Base-by-base conservation (phyloP, 2,113 vertebrate species). In the Poeciliopsis occidentalis region DNA sequence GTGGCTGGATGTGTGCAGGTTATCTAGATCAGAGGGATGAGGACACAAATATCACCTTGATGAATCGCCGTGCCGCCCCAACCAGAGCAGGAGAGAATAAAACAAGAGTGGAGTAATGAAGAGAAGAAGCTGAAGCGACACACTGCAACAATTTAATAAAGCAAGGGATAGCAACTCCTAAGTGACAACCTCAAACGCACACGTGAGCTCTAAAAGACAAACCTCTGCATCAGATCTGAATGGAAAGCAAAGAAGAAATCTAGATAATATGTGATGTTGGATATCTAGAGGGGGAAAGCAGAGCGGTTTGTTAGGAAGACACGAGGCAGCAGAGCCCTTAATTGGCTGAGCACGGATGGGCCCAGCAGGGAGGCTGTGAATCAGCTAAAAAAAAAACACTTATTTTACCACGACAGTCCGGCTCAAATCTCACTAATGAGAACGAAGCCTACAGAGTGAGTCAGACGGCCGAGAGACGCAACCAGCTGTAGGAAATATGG, bases 291-390 rank as follows among this genome's bases (percentile, higher is more conserved):
- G 69, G 66, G 70, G 68, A 61, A 41, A 26, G 32, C 1, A 64
- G 19, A 70, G 73, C 6, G 13, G 73, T 78, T 81, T 76, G 82
- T 73, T 75, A 79, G 91, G 30, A 84, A 54, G 67, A 79, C 68
- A 75, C 34, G 30, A 3, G 78, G 71, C 72, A 82, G 72, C 71
- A 61, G 73, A 78, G 75, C 80, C 75, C 67, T 81, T 90, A 88
- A 91, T 88, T 92, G 86, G 87, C 76, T 79, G 76, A 86, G 83
- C 81, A 84, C 65, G 61, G 64, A 64, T 83, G 76, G 75, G 47
- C 78, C 71, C 83, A 89, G 79, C 77, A 44, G 76, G 76, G 79
- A 80, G 7, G 60, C 41, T 30, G 29, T 75, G 64, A 10, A 68
- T 69, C 73, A 76, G 76, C 73, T n/a, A 57, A 57, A 57, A 62